phyloP scores from a whole-genome alignment of 2,797 vertebrate genomes.

The Ispidina lecontei region DNA sequence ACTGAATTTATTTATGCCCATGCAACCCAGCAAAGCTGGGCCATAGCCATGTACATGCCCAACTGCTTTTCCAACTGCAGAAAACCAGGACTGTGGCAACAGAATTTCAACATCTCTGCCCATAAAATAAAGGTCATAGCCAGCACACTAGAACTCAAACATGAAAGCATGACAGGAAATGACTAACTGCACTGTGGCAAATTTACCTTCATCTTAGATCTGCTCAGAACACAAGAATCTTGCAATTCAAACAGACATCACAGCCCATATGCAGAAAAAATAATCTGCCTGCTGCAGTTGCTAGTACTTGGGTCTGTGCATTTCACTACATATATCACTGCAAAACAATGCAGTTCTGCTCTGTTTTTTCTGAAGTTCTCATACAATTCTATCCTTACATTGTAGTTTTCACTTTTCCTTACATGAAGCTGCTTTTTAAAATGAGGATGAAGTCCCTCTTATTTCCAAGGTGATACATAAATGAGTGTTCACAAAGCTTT shows the following conservation, averaged over 20 bases:
- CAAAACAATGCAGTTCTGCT: not conserved
- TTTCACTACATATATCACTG: not conserved
- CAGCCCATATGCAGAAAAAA: not conserved
- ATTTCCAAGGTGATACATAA: not conserved
- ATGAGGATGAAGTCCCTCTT: not conserved
- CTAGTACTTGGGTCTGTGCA: not conserved
- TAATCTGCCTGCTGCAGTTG: not conserved
- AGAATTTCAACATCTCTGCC: not conserved
- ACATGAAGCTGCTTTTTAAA: not conserved
- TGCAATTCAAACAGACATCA: conserved; percentile 43
- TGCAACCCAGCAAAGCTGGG: not conserved
- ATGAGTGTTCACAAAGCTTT: not conserved
- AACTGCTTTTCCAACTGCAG: not conserved
- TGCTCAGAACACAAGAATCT: conserved; percentile 14
- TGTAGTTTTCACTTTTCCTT: not conserved
- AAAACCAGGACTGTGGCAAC: not conserved
- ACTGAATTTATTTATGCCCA: not conserved
- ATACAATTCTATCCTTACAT: not conserved
- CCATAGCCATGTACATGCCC: not conserved
- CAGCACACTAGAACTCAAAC: conserved; percentile 1
- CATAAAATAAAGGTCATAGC: conserved; percentile 38
- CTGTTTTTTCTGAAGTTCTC: not conserved
- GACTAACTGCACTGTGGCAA: conserved; percentile 41
- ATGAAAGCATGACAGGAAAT: conserved; percentile 52
- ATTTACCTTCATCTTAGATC: conserved; percentile 48